A percentile compares a stretch with the other conserved stretches of the same genome.
phyloP scores from a whole-genome alignment of 2,797 vertebrate genomes.

The Mustela erminea region DNA sequence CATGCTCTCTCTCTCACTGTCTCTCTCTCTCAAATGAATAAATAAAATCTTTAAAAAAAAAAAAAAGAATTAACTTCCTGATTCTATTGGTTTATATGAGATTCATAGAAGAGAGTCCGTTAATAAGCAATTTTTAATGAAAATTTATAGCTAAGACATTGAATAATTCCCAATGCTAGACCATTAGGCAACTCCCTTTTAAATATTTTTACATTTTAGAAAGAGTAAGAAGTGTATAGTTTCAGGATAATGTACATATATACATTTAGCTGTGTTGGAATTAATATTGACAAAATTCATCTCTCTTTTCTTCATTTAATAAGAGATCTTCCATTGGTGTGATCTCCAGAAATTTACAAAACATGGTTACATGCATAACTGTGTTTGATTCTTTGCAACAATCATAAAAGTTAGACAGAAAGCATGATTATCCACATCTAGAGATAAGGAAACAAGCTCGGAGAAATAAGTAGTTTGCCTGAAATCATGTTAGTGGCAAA shows the following conservation, averaged over 20 bases:
- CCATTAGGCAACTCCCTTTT: not conserved
- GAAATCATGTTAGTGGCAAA: not conserved
- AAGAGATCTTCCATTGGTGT: not conserved
- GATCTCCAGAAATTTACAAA: not conserved
- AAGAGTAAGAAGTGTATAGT: not conserved
- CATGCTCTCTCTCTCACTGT: too few species aligned
- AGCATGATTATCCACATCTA: not conserved
- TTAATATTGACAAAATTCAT: not conserved
- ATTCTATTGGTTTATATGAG: not conserved
- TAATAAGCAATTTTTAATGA: slow-evolving; percentile 1
- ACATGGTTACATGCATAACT: not conserved
- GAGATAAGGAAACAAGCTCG: not conserved
- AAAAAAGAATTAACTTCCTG: not conserved
- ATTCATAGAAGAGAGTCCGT: not conserved
- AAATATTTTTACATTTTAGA: slow-evolving; percentile 29
- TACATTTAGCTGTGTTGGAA: not conserved
- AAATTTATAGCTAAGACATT: not conserved
- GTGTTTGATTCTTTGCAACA: not conserved
- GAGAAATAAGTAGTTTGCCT: not conserved
- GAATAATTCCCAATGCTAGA: not conserved
- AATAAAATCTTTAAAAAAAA: too few species aligned
- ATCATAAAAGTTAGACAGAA: slow-evolving; percentile 27
- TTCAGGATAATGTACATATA: not conserved
- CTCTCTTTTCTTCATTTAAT: not conserved
- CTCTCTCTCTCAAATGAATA: too few species aligned